Evolutionary conservation across 37 sponge, comb jelly and placozoan genomes (phyloP), one percentile per base, ranked within the genome.

Genomic region (Halichondria panicea): DNA sequence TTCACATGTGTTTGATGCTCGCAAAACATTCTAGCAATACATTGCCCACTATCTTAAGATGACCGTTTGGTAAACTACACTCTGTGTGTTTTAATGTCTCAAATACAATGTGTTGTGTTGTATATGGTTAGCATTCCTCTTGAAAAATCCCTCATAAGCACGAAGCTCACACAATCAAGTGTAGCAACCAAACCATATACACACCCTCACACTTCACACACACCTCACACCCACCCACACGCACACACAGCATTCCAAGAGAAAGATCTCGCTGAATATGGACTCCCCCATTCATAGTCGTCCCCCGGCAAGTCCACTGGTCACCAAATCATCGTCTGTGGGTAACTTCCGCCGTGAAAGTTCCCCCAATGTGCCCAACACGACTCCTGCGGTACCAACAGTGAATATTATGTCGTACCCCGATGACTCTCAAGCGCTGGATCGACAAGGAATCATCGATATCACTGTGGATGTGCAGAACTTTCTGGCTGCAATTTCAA

Each of bases 391-490:
- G 1, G 81, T 80, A 55, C 75, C 68, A 41, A 48, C 22, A 43
- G 82, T 88, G 58, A 74, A 56, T 50, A 66, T 81, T 24, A 60
- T 39, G 24, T 43, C 38, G 4, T 43, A 37, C 5, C n/a, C n/a
- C n/a, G 75, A 84, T 28, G 94, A 86, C 30, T 19, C 46, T 18
- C 39, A 41, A 24, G 77, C 88, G 0, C 62, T 89, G 54, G 75
- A 79, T 40, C 55, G 63, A 11, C 54, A 89, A 32, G 93, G 70
- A 43, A 68, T 76, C 5, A 63, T 74, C 18, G 87, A 81, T 13
- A 94, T 91, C 27, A 80, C 92, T 4, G 63, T 68, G 21, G 75
- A 85, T 30, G 81, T 94, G 18, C 70, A 81, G 35, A 78, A 70
- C 63, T 77, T 78, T 35, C 54, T 82, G 55, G 80, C 83, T 34